Conservation (phyloP, 2,797 vertebrate genomes). For the Echeneis naucrates region DNA sequence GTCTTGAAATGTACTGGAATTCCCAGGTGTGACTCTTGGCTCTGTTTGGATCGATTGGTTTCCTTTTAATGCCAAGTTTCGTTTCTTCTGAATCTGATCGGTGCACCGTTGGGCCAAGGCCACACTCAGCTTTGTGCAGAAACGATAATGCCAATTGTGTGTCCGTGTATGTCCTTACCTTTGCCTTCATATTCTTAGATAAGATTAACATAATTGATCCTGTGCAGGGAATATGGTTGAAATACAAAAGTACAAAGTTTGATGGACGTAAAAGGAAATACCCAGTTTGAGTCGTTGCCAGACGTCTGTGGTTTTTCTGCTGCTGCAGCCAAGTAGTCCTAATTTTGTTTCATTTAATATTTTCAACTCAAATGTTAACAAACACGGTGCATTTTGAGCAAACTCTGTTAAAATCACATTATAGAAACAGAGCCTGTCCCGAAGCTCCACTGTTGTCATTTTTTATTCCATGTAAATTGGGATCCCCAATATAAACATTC, state of each 20-base stretch:
- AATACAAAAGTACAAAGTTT: constrained; percentile 2
- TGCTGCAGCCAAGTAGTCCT: neutral
- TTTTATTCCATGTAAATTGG: constrained; percentile 45
- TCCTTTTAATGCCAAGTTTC: constrained; percentile 4
- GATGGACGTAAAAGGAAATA: neutral
- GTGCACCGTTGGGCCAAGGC: constrained; percentile 3
- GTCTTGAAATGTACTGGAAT: constrained; percentile 1
- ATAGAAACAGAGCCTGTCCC: constrained; percentile 12
- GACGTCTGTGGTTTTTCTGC: no score
- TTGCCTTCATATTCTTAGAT: constrained; percentile 12
- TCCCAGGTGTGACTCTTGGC: constrained; percentile 11
- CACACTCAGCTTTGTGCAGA: constrained; percentile 9
- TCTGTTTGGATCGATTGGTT: constrained; percentile 3
- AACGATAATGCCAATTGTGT: neutral
- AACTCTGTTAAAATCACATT: constrained; percentile 16
- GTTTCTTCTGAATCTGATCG: constrained; percentile 7
- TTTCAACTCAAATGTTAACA: neutral
- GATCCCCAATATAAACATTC: constrained; percentile 49
- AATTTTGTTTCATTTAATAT: neutral
- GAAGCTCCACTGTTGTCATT: constrained; percentile 26
- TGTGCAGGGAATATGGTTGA: neutral
- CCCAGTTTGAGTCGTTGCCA: constrained; percentile 6
- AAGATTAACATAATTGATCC: neutral
- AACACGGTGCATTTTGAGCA: neutral
- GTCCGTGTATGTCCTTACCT: neutral